Evolutionary conservation across 2,797 vertebrate species (phyloP).

Genomic region (Dryobates pubescens): DNA sequence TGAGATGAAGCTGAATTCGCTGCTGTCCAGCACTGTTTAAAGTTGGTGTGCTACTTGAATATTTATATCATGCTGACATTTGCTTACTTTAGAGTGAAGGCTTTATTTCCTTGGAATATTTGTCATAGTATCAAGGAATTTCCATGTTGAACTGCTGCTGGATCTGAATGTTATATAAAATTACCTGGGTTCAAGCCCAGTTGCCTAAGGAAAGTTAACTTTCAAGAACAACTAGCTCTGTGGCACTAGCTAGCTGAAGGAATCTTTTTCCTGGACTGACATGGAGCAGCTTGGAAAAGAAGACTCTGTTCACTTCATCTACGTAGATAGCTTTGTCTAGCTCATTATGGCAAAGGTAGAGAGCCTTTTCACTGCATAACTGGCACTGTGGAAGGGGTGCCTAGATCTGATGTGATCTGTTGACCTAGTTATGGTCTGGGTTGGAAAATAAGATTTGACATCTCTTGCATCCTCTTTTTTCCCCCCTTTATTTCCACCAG

Average conservation of each 20-base stretch:
- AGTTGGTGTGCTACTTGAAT: conserved; percentile 55
- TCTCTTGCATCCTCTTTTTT: conserved; percentile 10
- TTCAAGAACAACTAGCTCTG: conserved; percentile 22
- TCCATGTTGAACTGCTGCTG: conserved; percentile 29
- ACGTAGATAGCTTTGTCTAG: background rate
- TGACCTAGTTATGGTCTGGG: conserved; percentile 49
- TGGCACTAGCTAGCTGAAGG: conserved; percentile 7
- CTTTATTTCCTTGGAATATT: conserved; percentile 68
- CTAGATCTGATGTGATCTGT: conserved; percentile 50
- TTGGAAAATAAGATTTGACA: conserved; percentile 58
- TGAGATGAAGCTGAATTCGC: conserved; percentile 58
- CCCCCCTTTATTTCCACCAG: background rate
- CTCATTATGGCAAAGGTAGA: background rate
- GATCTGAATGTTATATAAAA: conserved; percentile 18
- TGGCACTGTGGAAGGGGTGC: background rate
- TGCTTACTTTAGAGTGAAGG: conserved; percentile 36
- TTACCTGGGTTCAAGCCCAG: conserved; percentile 27
- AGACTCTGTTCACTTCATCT: background rate
- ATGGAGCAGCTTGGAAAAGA: background rate
- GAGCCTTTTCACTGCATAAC: background rate
- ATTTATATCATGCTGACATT: conserved; percentile 55
- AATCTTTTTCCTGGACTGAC: background rate
- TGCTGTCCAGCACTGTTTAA: conserved; percentile 30
- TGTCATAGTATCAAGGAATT: conserved; percentile 42
- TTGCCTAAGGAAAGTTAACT: conserved; percentile 17